These are phyloP conservation scores for Eurystomus glaucurus DNA, from an alignment of 2,797 vertebrate species.

Conservation along the genomic window DNA sequence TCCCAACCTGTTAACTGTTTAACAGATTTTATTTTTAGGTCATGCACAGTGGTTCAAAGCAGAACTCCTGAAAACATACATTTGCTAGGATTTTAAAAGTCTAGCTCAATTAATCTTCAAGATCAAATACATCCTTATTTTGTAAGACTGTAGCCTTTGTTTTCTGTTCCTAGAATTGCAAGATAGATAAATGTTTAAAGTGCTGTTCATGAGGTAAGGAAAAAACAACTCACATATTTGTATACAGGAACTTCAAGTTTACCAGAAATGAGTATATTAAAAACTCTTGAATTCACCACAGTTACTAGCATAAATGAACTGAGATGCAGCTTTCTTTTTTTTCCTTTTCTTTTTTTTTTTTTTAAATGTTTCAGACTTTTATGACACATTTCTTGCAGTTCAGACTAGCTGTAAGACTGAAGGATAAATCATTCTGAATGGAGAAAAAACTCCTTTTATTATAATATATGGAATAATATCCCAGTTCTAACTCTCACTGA, in stretches of 20 bases:
- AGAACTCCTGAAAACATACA: not conserved
- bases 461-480: not conserved
- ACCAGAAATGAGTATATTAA: not conserved
- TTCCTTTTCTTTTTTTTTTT: rapidly evolving
- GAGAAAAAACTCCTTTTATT: not conserved
- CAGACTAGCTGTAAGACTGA: not conserved
- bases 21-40: not conserved
- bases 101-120: not conserved
- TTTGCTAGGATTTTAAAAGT: not conserved
- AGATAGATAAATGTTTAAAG: not conserved
- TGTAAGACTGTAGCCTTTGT: not conserved
- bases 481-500: not conserved
- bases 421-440: not conserved
- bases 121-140: not conserved
- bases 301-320: not conserved
- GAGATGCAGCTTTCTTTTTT: not conserved
- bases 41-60: not conserved
- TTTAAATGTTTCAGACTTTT: not conserved
- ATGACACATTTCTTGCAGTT: not conserved
- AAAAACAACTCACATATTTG: not conserved
- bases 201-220: not conserved
- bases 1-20: not conserved
- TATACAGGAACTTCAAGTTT: not conserved
- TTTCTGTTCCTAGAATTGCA: not conserved
- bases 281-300: not conserved